Conservation (phyloP, 2,888 invertebrate species). For the Volucella bombylans region DNA sequence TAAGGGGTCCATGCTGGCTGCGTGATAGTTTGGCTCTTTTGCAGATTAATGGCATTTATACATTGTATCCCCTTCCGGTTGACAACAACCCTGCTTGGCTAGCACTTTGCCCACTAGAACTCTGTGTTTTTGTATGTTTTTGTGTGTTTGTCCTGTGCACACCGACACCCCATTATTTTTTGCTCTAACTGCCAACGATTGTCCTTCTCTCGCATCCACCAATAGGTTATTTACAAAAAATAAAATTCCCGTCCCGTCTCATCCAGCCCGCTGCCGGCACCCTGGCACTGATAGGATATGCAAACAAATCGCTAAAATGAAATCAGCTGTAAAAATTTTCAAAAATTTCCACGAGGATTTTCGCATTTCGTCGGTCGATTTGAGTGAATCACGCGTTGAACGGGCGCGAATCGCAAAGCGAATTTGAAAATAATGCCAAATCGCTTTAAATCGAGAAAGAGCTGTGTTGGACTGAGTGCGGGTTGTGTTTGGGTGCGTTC, state of each 20-base stretch:
- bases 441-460: conserved; percentile 45
- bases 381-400: conserved; percentile 69
- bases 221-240: conserved; percentile 63
- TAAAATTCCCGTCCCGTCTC: conserved; percentile 62
- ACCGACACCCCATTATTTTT: conserved; percentile 55
- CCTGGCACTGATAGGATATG: conserved; percentile 71
- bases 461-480: neutral
- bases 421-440: conserved; percentile 70
- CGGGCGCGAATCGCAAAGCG: conserved; percentile 61
- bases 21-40: conserved; percentile 81
- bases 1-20: conserved; percentile 75
- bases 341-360: conserved; percentile 83
- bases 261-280: conserved; percentile 7
- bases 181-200: conserved; percentile 24
- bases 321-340: conserved; percentile 83
- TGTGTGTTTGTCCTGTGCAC: conserved; percentile 34
- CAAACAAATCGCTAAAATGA: conserved; percentile 77
- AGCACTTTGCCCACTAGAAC: conserved; percentile 22
- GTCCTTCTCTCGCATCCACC: conserved; percentile 14
- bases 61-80: conserved; percentile 74
- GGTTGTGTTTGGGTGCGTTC: neutral
- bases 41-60: conserved; percentile 82
- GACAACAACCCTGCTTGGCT: conserved; percentile 48
- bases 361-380: conserved; percentile 78
- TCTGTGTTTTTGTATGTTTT: conserved; percentile 14